Percentiles rank a stretch among this genome's conserved stretches.
Evolutionary conservation across 2,797 vertebrate genomes (phyloP).

Genomic region (Hemitrygon akajei): DNA sequence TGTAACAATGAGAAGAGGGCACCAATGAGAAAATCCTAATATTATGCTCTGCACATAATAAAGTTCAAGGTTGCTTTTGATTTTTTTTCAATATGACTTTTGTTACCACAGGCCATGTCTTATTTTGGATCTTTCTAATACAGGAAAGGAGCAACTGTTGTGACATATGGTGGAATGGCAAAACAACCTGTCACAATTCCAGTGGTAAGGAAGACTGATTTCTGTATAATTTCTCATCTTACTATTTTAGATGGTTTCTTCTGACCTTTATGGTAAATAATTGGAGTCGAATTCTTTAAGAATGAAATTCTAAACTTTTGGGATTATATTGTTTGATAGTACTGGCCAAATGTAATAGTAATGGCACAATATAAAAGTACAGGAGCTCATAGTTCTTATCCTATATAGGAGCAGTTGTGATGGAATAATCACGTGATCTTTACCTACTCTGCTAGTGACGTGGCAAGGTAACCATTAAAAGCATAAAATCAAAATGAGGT

Average conservation of each 20-base stretch:
- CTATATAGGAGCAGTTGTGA: background rate
- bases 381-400: too few species aligned
- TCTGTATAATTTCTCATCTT: background rate
- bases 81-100: background rate
- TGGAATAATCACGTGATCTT: background rate
- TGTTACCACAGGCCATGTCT: background rate
- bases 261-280: background rate
- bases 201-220: conserved; percentile 67
- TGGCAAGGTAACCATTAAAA: too few species aligned
- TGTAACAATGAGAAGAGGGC: too few species aligned
- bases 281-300: background rate
- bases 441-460: too few species aligned
- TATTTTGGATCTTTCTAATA: conserved; percentile 34
- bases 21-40: background rate
- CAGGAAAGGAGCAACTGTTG: conserved; percentile 80
- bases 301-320: background rate
- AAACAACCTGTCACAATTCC: conserved; percentile 82
- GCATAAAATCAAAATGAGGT: too few species aligned
- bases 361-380: background rate
- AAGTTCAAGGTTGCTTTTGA: background rate
- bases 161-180: conserved; percentile 94
- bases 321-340: background rate
- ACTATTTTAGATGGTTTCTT: background rate
- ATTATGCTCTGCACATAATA: background rate
- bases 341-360: background rate